Evolutionary conservation across 2,888 invertebrate species (phyloP), one percentile per base, ranked within the genome.

Genomic region (Synergus laeviventris): DNA sequence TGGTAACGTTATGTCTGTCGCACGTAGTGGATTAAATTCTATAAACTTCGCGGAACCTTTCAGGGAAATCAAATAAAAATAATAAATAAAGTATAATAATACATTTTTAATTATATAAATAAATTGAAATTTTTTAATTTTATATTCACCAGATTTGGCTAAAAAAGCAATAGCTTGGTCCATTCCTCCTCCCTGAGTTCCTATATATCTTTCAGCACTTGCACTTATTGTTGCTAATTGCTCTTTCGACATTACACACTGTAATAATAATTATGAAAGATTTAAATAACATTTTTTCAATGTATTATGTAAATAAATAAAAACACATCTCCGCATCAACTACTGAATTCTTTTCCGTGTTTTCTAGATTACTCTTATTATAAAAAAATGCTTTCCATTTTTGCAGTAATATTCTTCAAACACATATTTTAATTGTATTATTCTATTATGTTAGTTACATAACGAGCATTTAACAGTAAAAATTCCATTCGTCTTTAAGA

Each of bases 111-210:
- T n/a, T 18, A 18, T 3, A 1, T 36, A 31, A 3, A n/a, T n/a
- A 0, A 62, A 38, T 49, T 49, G 4, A 18, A 70, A 60, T 56
- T 7, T 45, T 73, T 66, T 11, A 61, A 74, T 49, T 76, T 83
- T 83, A 88, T 88, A 73, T 78, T 66, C 62, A 94, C 94, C 95
- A 90, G 94, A 93, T 87, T 94, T 94, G 3, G 97, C 99, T 60
- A 99, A 93, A 91, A 98, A 97, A 74, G 97, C 98, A 86, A 99
- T 98, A 0, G 99, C 99, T 92, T 99, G 99, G 91, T 99, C 99
- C 99, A 99, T 99, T 79, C 99, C 99, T 59, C 99, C 99, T 36
- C 99, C 99, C 91, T 98, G 96, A 1, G 99, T 99, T 31, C 99
- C 99, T 84, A 99, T 98, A 86, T 97, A 97, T 81, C 96, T 94